These are phyloP conservation scores for Cygnus buccinator DNA, from an alignment of 2,113 vertebrate genomes.

Conservation along the genomic window DNA sequence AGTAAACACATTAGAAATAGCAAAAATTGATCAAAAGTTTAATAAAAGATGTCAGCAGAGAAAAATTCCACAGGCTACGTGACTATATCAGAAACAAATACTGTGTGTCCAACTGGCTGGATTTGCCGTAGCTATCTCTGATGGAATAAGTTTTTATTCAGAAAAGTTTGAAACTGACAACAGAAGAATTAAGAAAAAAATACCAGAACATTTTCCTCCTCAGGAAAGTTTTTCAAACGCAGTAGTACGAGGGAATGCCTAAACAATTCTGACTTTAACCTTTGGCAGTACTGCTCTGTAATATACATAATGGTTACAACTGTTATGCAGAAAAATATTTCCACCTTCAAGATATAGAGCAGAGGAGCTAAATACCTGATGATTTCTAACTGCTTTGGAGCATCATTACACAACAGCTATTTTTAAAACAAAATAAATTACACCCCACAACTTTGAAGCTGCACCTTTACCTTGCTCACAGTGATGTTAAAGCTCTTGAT, in stretches of 20 bases:
- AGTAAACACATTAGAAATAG: background rate
- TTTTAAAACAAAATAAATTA: background rate
- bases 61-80: background rate
- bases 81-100: background rate
- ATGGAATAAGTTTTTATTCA: background rate
- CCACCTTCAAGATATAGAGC: background rate
- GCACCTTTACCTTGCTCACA: background rate
- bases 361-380: background rate
- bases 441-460: background rate
- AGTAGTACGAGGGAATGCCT: background rate
- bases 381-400: background rate
- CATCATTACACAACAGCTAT: background rate
- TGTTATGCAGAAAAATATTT: background rate
- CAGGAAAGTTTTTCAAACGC: background rate
- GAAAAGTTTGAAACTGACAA: background rate
- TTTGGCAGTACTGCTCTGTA: background rate
- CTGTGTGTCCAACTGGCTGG: background rate
- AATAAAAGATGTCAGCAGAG: background rate
- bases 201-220: background rate
- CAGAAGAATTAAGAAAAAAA: background rate
- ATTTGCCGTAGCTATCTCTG: background rate
- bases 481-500: background rate
- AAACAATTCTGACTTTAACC: background rate
- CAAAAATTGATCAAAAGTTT: background rate
- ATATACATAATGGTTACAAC: background rate